Evolutionary conservation across 2,113 vertebrate genomes (phyloP), one percentile per base, ranked within the genome.

Genomic region (Nothoprocta pentlandii): DNA sequence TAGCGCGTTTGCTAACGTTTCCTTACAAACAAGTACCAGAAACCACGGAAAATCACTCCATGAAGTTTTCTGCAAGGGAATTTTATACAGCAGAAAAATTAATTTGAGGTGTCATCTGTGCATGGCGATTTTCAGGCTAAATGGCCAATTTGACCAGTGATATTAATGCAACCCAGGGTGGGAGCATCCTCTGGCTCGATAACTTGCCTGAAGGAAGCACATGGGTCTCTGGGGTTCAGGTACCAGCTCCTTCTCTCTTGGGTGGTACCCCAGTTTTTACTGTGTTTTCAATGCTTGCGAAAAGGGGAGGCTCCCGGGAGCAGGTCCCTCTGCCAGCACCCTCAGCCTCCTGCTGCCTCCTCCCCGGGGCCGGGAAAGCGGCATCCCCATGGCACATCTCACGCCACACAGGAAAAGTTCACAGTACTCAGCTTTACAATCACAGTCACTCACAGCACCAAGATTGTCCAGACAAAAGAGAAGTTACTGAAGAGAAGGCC

Each of bases 371-470:
- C 86, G 92, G 92, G 91, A 93, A 94, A 86, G 81, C 61, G 90
- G 93, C 97, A 97, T 95, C 89, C 93, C 77, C 39, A 64, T 10
- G 62, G 92, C 87, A 92, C 81, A 67, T 93, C 62, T 75, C 88
- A 96, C 89, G 78, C 92, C 90, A 95, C 78, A 77, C 26, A 88
- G 85, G 88, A 87, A 93, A 96, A 93, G 76, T 96, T 73, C 89
- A 94, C 92, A 96, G 94, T 96, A 97, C 94, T 90, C 92, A 96
- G 75, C 88, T 95, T 95, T 95, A 95, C 93, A 97, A 94, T 95
- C 92, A 97, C 97, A 86, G 95, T 97, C 96, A 95, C 95, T 94
- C 88, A 97, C 97, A 92, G 94, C 89, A 95, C 94, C 95, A 97
- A 93, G 84, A 94, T 89, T 93, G 74, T 97, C 96, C 91, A 92